Base-by-base conservation (phyloP, 2,797 vertebrate species). In the Anolis apletophallus region DNA sequence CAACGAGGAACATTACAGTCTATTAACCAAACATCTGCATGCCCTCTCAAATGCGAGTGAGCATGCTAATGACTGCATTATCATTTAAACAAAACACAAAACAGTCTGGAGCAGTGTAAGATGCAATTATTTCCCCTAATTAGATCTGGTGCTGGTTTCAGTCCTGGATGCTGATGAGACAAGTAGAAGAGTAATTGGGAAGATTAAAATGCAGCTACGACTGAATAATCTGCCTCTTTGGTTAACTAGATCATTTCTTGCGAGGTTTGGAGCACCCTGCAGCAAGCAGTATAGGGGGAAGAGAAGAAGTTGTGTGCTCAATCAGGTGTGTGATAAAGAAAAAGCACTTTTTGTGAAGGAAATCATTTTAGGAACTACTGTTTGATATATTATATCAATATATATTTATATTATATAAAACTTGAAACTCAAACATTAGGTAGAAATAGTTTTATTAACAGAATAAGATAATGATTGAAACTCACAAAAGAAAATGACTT, bases 51-150 rank as follows among this genome's bases (percentile, higher is more conserved):
- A 55, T 5, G 88, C 71, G 1, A 54, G 64, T 36, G 4, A 85
- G 91, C 87, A 90, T 85, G 74, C 86, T 89, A 87, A 90, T 84
- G 75, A 54, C 84, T 78, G 74, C 12, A 21, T 94, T 89, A 92
- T 69, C 83, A 88, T 90, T 84, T 59, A 74, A 83, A 68, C 89
- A 92, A 93, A 93, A 14, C 87, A 74, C 69, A 88, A 93, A 85
- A 54, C 85, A 85, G 79, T 91, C 88, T 90, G 87, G 75, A 90
- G 29, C 85, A 88, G 83, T 73, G 88, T 89, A 90, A 91, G 85
- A 77, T 88, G 88, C 17, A 81, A 93, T 94, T 93, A 90, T 87
- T 94, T 94, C 88, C 89, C 85, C 92, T 88, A 85, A 88, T 92
- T 91, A 91, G 89, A 91, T 81, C 80, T 5, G 46, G 74, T 3